Conservation (phyloP, 2,797 vertebrate species). For the Smutsia temminckii region DNA sequence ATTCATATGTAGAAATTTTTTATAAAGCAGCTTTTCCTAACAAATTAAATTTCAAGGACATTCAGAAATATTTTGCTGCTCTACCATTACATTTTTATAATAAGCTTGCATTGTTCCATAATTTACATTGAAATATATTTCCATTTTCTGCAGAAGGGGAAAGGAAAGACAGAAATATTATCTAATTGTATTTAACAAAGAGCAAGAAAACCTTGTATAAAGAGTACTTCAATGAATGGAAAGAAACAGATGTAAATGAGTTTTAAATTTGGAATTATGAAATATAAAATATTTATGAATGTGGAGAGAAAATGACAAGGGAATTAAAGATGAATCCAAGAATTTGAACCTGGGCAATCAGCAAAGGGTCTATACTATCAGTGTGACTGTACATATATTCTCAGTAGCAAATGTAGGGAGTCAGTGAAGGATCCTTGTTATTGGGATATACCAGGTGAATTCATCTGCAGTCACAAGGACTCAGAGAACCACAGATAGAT, state of each 20-base stretch:
- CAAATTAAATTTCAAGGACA: neutral
- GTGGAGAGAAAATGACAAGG: constrained; percentile 7
- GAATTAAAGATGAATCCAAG: neutral
- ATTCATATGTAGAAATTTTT: neutral
- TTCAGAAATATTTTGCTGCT: neutral
- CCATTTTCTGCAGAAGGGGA: neutral
- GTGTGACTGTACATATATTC: neutral
- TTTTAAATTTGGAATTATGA: neutral
- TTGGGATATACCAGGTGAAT: neutral
- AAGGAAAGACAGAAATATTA: neutral
- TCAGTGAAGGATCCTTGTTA: neutral
- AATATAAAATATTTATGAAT: neutral
- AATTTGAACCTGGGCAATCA: neutral
- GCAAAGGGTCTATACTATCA: neutral
- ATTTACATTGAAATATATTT: neutral
- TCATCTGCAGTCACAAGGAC: neutral
- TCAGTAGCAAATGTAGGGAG: neutral
- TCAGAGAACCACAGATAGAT: neutral
- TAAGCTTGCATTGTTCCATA: neutral
- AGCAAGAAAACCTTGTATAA: neutral
- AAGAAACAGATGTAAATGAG: neutral
- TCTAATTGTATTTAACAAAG: neutral
- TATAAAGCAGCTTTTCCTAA: neutral
- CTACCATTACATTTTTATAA: neutral
- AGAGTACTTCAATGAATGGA: neutral